phyloP scores from a whole-genome alignment of 1,140 invertebrate species.

The Drosophila mauritiana region DNA sequence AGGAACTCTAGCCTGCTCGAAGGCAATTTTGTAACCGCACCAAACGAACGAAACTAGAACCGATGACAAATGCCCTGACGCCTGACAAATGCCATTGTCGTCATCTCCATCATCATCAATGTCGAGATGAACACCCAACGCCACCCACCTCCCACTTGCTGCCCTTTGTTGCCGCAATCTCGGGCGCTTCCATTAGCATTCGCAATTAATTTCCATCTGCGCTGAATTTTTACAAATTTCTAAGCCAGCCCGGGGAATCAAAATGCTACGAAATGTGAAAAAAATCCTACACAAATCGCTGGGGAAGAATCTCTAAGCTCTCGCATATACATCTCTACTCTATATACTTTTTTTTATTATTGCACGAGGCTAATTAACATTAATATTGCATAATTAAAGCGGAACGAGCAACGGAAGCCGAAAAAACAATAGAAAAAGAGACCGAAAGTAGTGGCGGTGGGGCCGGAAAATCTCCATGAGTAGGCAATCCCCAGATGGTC shows the following conservation, averaged over 20 bases:
- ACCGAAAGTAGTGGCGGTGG: slow-evolving; percentile 8
- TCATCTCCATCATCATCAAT: slow-evolving; percentile 55
- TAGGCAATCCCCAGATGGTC: slow-evolving; percentile 13
- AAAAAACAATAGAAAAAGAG: slow-evolving; percentile 34
- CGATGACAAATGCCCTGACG: slow-evolving; percentile 57
- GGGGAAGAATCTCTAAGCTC: slow-evolving; percentile 37
- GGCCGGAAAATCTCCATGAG: slow-evolving; percentile 4
- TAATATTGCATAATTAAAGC: slow-evolving; percentile 82
- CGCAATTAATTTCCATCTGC: slow-evolving; percentile 72
- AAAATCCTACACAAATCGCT: slow-evolving; percentile 37
- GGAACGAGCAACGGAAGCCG: slow-evolving; percentile 30
- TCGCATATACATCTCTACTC: slow-evolving; percentile 19
- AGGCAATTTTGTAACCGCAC: slow-evolving; percentile 34
- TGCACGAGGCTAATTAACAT: slow-evolving; percentile 76
- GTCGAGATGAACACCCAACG: slow-evolving; percentile 12
- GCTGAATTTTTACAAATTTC: slow-evolving; percentile 61
- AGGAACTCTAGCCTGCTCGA: slow-evolving; percentile 8
- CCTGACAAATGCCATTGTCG: slow-evolving; percentile 51
- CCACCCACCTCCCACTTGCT: slow-evolving; percentile 18
- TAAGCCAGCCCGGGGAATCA: slow-evolving; percentile 33
- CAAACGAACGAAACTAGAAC: slow-evolving; percentile 17
- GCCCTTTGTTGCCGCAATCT: slow-evolving; percentile 33
- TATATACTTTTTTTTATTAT: slow-evolving; percentile 50
- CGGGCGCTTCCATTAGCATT: slow-evolving; percentile 63
- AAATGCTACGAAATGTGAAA: slow-evolving; percentile 30